Conservation (phyloP, 2,797 vertebrate genomes). For the Iguana delicatissima region DNA sequence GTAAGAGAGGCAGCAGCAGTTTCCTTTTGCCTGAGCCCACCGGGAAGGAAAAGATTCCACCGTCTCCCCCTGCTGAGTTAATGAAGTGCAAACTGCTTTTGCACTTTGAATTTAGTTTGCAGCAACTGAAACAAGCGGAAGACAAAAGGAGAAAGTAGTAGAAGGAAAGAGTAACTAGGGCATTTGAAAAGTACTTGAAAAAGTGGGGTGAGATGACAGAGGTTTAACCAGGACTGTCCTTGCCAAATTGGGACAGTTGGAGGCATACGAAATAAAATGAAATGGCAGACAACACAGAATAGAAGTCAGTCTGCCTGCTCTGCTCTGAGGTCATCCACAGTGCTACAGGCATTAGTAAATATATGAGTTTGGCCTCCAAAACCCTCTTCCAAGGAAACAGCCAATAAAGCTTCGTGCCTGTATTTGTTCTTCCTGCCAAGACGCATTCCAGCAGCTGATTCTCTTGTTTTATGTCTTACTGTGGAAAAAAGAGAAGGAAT, state of each 20-base stretch:
- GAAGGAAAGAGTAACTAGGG: no score
- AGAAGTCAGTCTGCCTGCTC: conserved; percentile 59
- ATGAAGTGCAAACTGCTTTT: no score
- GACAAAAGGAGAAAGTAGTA: no score
- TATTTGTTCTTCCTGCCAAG: conserved; percentile 73
- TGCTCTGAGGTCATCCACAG: conserved; percentile 67
- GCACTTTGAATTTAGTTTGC: no score
- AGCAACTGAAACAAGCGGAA: no score
- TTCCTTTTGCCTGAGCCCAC: no score
- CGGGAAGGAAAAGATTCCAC: no score
- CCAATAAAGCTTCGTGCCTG: conserved; percentile 75
- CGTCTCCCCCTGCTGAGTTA: no score
- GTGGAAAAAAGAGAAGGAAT: conserved; percentile 36
- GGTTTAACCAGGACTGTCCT: no score
- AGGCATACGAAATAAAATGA: conserved; percentile 51
- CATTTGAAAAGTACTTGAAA: no score
- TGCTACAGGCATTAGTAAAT: conserved; percentile 71
- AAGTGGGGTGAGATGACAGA: no score
- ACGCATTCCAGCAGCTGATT: conserved; percentile 77
- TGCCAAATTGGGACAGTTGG: neutral
- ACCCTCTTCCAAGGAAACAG: conserved; percentile 77
- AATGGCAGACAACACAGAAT: conserved; percentile 56
- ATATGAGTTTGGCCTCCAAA: conserved; percentile 73
- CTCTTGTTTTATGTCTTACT: conserved; percentile 69
- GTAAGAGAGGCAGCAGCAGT: no score